phyloP scores from a whole-genome alignment of 2,113 vertebrate genomes.

The Dasyurus viverrinus region DNA sequence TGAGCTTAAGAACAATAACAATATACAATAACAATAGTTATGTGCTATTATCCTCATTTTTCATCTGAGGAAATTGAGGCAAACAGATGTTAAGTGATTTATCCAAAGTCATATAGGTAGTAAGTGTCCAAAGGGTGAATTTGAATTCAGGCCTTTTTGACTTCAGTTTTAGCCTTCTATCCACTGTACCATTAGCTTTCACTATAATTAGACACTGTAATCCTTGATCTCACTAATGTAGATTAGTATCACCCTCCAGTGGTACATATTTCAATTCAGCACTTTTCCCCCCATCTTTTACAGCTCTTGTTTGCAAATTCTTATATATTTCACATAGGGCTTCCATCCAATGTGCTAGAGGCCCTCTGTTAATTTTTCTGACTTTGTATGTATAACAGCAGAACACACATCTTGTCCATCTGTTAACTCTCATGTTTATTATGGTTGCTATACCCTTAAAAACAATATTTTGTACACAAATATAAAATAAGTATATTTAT shows the following conservation, averaged over 20 bases:
- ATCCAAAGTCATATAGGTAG: background rate
- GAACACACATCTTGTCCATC: background rate
- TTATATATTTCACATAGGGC: background rate
- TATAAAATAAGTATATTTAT: background rate
- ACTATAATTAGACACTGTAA: background rate
- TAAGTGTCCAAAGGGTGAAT: background rate
- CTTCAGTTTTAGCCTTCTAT: background rate
- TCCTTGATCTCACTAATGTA: background rate
- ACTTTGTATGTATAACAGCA: background rate
- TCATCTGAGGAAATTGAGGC: background rate
- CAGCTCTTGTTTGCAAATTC: background rate
- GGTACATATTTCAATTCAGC: background rate
- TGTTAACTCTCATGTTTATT: background rate
- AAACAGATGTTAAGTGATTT: background rate
- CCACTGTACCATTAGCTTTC: background rate
- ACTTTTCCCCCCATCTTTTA: background rate
- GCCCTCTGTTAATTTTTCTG: background rate
- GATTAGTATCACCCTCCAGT: background rate
- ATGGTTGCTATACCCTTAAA: background rate
- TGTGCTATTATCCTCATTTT: conserved; percentile 24
- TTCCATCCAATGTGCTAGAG: background rate
- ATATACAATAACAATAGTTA: too few relatives aligned
- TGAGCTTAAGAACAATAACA: background rate
- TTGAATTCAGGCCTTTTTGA: background rate
- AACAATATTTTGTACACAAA: background rate